A percentile compares a stretch with the other conserved stretches of the same genome.
phyloP scores from a whole-genome alignment of 2,797 vertebrate genomes.

The Syngnathus acus region DNA sequence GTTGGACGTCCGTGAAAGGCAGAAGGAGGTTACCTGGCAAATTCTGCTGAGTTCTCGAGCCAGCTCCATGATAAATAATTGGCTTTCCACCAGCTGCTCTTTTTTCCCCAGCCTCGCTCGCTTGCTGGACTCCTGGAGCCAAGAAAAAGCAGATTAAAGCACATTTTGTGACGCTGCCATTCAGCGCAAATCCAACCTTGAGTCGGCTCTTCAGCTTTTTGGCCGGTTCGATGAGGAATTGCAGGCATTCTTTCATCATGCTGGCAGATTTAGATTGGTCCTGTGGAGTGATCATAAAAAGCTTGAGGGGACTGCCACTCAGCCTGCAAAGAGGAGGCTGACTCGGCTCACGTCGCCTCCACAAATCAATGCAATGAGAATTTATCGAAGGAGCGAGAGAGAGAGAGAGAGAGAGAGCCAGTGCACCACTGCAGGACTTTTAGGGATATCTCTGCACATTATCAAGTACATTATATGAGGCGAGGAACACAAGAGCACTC shows the following conservation, averaged over 20 bases:
- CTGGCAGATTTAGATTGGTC: constrained; percentile 42
- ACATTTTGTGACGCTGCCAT: not conserved
- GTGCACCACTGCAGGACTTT: constrained; percentile 52
- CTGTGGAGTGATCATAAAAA: constrained; percentile 43
- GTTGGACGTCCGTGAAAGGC: not conserved
- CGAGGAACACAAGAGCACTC: constrained; percentile 1
- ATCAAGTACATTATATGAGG: constrained; percentile 18
- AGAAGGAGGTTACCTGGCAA: constrained; percentile 55
- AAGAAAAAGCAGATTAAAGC: not conserved
- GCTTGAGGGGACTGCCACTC: constrained; percentile 40
- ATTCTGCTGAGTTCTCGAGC: constrained; percentile 69
- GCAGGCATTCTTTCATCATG: constrained; percentile 76
- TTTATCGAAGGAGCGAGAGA: constrained; percentile 29
- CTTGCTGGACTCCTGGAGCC: constrained; percentile 65
- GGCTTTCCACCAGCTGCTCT: constrained; percentile 66
- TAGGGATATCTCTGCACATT: constrained; percentile 38
- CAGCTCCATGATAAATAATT: constrained; percentile 73
- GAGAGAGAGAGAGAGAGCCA: constrained; percentile 1
- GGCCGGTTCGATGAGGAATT: constrained; percentile 73
- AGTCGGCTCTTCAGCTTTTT: constrained; percentile 73
- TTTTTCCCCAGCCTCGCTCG: constrained; percentile 62
- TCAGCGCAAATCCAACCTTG: constrained; percentile 41
- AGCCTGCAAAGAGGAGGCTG: constrained; percentile 31
- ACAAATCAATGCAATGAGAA: constrained; percentile 45
- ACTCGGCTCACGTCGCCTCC: constrained; percentile 25